phyloP scores from a whole-genome alignment of 2,113 vertebrate species.

The Aramus guarauna region DNA sequence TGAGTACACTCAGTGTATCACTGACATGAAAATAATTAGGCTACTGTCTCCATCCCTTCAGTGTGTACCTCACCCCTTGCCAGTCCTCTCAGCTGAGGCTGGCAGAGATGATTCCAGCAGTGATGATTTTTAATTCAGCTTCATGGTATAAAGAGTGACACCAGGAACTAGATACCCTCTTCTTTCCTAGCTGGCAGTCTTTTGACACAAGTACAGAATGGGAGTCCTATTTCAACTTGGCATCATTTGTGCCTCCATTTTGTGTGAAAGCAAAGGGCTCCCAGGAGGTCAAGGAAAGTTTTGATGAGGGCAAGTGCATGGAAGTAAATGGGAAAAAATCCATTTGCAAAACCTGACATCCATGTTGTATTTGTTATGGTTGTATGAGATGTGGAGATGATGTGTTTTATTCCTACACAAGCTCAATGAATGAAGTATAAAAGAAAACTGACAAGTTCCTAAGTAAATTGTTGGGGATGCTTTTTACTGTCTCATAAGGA shows the following conservation, averaged over 20 bases:
- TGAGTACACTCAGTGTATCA: constrained; percentile 8
- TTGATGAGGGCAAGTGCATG: background rate
- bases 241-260: background rate
- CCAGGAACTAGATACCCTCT: background rate
- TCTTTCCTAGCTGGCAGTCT: background rate
- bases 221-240: background rate
- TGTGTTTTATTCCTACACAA: background rate
- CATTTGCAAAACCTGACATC: background rate
- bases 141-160: constrained; percentile 7
- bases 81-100: constrained; percentile 43
- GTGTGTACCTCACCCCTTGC: background rate
- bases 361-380: background rate
- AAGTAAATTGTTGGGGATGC: background rate
- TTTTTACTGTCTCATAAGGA: background rate
- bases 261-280: background rate
- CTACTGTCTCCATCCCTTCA: constrained; percentile 3
- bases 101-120: constrained; percentile 23
- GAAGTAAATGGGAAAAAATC: background rate
- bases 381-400: background rate
- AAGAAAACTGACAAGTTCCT: background rate
- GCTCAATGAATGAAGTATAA: background rate
- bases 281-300: background rate
- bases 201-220: background rate
- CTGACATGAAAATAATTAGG: constrained; percentile 2
- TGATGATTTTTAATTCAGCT: background rate